Percentiles rank a stretch among this genome's conserved stretches.
Evolutionary conservation across 92 coral and sea anemone species (phyloP).

Genomic region (Epizoanthus stellaris): DNA sequence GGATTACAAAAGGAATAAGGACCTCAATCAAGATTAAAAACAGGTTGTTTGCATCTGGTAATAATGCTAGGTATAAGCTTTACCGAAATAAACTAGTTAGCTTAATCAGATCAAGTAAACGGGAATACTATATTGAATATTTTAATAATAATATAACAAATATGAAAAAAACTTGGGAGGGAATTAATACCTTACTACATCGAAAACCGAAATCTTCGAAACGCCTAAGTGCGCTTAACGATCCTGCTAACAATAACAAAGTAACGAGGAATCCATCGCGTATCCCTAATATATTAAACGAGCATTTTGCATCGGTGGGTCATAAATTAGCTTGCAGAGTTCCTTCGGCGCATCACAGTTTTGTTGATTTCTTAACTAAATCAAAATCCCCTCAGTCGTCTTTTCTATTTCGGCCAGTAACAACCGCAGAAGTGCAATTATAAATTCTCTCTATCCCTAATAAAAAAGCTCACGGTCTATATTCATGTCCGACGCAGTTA

Average conservation of each 20-base stretch:
- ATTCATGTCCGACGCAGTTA: slow-evolving; percentile 47
- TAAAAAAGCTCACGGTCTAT: slow-evolving; percentile 57
- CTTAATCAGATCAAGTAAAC: slow-evolving; percentile 14
- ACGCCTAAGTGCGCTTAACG: slow-evolving; percentile 25
- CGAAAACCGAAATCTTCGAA: slow-evolving; percentile 32
- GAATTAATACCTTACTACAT: slow-evolving; percentile 47
- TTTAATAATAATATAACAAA: no score
- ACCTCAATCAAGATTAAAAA: slow-evolving; percentile 24
- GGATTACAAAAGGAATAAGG: slow-evolving; percentile 34
- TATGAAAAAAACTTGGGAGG: slow-evolving; percentile 66
- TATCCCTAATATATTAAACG: slow-evolving; percentile 43
- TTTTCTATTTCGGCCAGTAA: slow-evolving; percentile 51
- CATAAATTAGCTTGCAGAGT: slow-evolving; percentile 45
- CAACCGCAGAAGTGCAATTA: slow-evolving; percentile 38
- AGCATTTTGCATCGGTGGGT: slow-evolving; percentile 57
- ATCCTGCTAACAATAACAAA: slow-evolving; percentile 42
- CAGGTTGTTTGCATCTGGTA: slow-evolving; percentile 38
- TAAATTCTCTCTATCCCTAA: slow-evolving; percentile 37
- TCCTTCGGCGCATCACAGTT: slow-evolving; percentile 40
- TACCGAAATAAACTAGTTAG: slow-evolving; percentile 19
- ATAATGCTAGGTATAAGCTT: slow-evolving; percentile 29
- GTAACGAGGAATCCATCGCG: slow-evolving; percentile 20
- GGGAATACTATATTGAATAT: no score
- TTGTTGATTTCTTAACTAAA: slow-evolving; percentile 34
- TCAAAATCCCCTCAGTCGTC: slow-evolving; percentile 34